A percentile compares a stretch with the other conserved stretches of the same genome.
phyloP scores from a whole-genome alignment of 1,140 invertebrate species.

The Caenorhabditis briggsae region DNA sequence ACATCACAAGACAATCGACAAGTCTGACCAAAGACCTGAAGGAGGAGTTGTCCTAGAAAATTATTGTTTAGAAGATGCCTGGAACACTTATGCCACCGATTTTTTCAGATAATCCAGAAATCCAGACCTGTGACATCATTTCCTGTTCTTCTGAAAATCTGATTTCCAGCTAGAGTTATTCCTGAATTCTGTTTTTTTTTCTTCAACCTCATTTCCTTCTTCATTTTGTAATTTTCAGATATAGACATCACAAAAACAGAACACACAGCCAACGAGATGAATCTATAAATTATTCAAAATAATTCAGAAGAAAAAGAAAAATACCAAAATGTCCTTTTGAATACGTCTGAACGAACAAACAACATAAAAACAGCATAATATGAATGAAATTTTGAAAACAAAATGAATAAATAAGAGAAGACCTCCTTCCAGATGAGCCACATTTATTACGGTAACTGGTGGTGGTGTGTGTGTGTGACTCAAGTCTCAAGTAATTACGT shows the following conservation, averaged over 20 bases:
- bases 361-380: not conserved
- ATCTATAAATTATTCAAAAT: constrained; percentile 18
- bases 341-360: constrained; percentile 3
- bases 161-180: not conserved
- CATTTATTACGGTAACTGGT: constrained; percentile 14
- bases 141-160: too few relatives aligned
- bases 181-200: not conserved
- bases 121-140: too few relatives aligned
- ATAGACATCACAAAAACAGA: not conserved
- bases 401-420: not conserved
- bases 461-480: constrained; percentile 7
- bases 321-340: constrained; percentile 22
- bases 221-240: constrained; percentile 21
- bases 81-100: too few relatives aligned
- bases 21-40: constrained; percentile 20
- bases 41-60: not conserved
- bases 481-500: constrained; percentile 4
- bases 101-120: too few relatives aligned
- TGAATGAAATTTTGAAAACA: too few relatives aligned
- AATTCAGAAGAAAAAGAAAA: not conserved
- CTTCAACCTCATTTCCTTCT: too few relatives aligned
- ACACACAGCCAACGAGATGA: constrained; percentile 23
- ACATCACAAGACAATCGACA: not conserved
- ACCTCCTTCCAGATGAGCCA: not conserved
- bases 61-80: not conserved